Percentiles rank a stretch among this genome's conserved stretches.
phyloP scores from a whole-genome alignment of 2,113 vertebrate genomes.

The Hypomesus transpacificus region DNA sequence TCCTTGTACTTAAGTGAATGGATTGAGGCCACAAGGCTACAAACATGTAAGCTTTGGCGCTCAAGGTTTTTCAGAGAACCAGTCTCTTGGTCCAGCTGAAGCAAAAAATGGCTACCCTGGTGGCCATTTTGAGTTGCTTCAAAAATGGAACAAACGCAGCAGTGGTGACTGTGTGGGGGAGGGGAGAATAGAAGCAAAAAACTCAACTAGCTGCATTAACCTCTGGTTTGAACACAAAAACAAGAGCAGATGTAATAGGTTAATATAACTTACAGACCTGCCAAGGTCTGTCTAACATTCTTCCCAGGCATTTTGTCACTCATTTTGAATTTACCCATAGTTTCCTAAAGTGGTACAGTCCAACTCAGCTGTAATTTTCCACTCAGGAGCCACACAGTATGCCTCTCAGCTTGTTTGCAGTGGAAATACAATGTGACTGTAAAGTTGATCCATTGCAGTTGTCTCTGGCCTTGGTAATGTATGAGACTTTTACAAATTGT shows the following conservation, averaged over 20 bases:
- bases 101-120: slow-evolving; percentile 9
- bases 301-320: background rate
- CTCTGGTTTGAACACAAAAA: background rate
- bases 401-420: background rate
- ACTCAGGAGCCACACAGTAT: slow-evolving; percentile 4
- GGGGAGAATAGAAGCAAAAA: background rate
- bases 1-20: background rate
- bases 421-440: background rate
- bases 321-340: background rate
- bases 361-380: slow-evolving; percentile 14
- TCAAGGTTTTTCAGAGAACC: too few species aligned
- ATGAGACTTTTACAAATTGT: too few species aligned
- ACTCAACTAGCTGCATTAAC: background rate
- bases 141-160: slow-evolving; percentile 21
- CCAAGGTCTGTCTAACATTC: background rate
- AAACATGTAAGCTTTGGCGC: too few species aligned
- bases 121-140: slow-evolving; percentile 50
- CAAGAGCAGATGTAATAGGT: background rate
- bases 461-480: too few species aligned
- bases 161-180: slow-evolving; percentile 10
- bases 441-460: background rate
- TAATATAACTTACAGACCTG: too few species aligned
- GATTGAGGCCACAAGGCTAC: background rate
- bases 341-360: slow-evolving; percentile 21
- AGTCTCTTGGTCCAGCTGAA: background rate